Evolutionary conservation across 2,113 vertebrate genomes (phyloP).

Genomic region (Leptosomus discolor): DNA sequence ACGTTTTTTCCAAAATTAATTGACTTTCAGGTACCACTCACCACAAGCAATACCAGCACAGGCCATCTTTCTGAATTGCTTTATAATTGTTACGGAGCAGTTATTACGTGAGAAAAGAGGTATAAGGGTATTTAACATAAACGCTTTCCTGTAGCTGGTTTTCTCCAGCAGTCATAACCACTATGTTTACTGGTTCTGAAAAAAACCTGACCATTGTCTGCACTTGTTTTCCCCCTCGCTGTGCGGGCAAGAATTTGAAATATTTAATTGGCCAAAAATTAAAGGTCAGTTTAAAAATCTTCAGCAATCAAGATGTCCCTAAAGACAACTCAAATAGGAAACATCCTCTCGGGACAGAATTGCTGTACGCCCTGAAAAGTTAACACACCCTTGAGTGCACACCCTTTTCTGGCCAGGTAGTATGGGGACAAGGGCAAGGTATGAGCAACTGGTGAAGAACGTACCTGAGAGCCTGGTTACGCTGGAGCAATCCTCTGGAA

Average conservation of each 20-base stretch:
- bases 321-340: background rate
- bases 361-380: background rate
- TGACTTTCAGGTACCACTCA: background rate
- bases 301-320: background rate
- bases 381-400: background rate
- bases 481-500: background rate
- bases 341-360: background rate
- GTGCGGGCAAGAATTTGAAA: background rate
- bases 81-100: background rate
- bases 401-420: background rate
- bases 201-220: background rate
- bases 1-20: constrained; percentile 34
- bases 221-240: background rate
- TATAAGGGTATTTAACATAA: background rate
- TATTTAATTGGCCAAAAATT: background rate
- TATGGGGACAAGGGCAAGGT: background rate
- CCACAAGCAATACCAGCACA: background rate
- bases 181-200: background rate
- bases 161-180: background rate
- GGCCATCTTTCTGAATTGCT: background rate
- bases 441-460: background rate
- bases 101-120: background rate
- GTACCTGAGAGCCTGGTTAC: background rate
- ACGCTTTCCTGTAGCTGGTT: background rate
- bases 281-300: constrained; percentile 15